phyloP scores from a whole-genome alignment of 2,888 invertebrate genomes.

The Spialia ferax region DNA sequence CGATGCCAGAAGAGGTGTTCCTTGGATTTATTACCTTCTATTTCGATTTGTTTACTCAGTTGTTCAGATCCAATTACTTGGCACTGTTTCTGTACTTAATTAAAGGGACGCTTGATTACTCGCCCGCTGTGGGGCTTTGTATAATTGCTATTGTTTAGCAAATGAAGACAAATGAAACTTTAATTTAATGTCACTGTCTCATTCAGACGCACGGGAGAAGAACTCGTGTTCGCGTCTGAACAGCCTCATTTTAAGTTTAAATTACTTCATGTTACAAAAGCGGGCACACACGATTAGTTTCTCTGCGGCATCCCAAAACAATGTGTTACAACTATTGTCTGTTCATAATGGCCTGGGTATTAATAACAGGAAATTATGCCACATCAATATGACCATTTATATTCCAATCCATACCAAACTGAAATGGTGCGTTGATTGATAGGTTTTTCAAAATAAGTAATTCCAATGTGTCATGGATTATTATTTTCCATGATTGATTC shows the following conservation, averaged over 20 bases:
- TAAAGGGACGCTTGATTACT: slow-evolving; percentile 87
- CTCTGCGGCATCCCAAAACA: slow-evolving; percentile 21
- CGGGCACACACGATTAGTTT: slow-evolving; percentile 45
- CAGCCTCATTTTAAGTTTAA: slow-evolving; percentile 68
- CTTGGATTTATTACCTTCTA: slow-evolving; percentile 84
- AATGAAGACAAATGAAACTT: slow-evolving; percentile 87
- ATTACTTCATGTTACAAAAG: slow-evolving; percentile 57
- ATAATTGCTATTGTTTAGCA: slow-evolving; percentile 87
- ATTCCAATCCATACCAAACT: background rate
- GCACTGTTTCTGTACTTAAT: slow-evolving; percentile 87
- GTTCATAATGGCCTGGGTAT: background rate
- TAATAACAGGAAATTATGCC: slow-evolving; percentile 10
- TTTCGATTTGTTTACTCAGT: slow-evolving; percentile 87
- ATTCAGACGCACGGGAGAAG: slow-evolving; percentile 76
- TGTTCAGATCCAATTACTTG: slow-evolving; percentile 87
- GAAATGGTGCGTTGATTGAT: background rate
- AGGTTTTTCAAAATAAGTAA: background rate
- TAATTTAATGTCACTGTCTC: slow-evolving; percentile 86
- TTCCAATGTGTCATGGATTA: too few species aligned
- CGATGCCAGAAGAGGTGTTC: slow-evolving; percentile 83
- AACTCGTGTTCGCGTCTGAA: slow-evolving; percentile 64
- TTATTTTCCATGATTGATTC: too few species aligned
- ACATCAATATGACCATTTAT: slow-evolving; percentile 2
- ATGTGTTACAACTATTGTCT: slow-evolving; percentile 27
- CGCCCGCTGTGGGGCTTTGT: slow-evolving; percentile 86